phyloP scores from a whole-genome alignment of 92 coral and sea anemone genomes.

The Palythoa grandiflora region DNA sequence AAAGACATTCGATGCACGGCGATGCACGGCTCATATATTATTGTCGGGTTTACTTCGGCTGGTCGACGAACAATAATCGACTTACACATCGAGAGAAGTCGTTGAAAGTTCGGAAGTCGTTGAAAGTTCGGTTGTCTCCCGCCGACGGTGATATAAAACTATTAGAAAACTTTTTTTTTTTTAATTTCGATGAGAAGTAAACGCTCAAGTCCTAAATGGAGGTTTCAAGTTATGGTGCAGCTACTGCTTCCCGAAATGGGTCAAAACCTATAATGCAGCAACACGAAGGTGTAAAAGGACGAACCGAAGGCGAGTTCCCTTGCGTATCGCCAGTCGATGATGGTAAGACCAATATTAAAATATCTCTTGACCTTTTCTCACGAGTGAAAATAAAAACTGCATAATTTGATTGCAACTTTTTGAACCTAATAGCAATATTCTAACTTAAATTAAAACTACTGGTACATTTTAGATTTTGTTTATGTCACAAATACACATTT shows the following conservation, averaged over 20 bases:
- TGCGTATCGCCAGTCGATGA: constrained; percentile 85
- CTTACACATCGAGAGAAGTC: background rate
- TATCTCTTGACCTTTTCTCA: no score
- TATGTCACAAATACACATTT: no score
- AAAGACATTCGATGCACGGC: no score
- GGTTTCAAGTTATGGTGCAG: constrained; percentile 41
- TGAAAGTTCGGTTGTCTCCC: background rate
- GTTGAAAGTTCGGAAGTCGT: constrained; percentile 19
- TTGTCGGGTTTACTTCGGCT: constrained; percentile 5
- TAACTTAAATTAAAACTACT: no score
- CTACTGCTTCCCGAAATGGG: background rate
- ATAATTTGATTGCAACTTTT: no score
- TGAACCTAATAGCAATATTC: no score
- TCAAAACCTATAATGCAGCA: constrained; percentile 10
- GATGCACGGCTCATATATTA: no score
- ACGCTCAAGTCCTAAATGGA: constrained; percentile 6
- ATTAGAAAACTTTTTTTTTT: no score
- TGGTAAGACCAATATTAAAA: constrained; percentile 41
- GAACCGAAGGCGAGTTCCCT: constrained; percentile 60
- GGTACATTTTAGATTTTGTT: no score
- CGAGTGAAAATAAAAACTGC: no score
- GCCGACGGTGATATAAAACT: background rate
- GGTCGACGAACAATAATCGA: constrained; percentile 6
- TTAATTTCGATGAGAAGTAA: background rate
- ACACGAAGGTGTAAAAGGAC: background rate